A percentile compares a stretch with the other conserved stretches of the same genome.
Conservation (phyloP, 2,113 vertebrate species). For the Picathartes gymnocephalus region DNA sequence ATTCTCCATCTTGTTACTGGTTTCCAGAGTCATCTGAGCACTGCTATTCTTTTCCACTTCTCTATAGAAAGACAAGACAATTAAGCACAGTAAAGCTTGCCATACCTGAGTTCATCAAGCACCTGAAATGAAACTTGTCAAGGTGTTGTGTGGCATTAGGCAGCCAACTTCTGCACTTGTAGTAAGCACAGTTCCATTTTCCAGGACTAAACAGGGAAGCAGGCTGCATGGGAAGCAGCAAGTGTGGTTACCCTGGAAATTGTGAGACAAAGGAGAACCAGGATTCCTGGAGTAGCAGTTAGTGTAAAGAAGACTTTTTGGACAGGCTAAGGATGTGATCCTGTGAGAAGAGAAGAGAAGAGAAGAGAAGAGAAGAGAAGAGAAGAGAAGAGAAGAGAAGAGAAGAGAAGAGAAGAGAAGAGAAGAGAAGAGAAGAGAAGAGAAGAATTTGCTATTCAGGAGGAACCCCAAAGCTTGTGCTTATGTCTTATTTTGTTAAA, state of each 20-base stretch:
- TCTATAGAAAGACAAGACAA: background rate
- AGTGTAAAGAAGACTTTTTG: background rate
- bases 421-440: too few relatives aligned
- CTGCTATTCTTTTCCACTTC: background rate
- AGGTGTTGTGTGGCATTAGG: background rate
- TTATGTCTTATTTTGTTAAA: background rate
- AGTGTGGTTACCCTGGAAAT: background rate
- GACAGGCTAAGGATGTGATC: background rate
- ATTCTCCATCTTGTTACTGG: background rate
- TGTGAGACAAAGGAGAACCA: background rate
- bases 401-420: fast-evolving
- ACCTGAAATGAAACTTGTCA: background rate
- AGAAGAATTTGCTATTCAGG: background rate
- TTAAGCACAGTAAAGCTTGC: background rate
- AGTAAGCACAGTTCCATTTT: background rate
- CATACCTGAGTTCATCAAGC: background rate
- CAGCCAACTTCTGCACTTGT: background rate
- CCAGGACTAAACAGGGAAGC: background rate
- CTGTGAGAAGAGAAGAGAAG: background rate
- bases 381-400: background rate
- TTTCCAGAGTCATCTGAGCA: background rate
- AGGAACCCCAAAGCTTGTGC: background rate
- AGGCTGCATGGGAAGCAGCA: background rate
- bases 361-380: too few relatives aligned
- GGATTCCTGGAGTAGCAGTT: background rate